These are phyloP conservation scores for Grammatotria lemairii DNA, from an alignment of 2,113 vertebrate species.

Conservation along the genomic window DNA sequence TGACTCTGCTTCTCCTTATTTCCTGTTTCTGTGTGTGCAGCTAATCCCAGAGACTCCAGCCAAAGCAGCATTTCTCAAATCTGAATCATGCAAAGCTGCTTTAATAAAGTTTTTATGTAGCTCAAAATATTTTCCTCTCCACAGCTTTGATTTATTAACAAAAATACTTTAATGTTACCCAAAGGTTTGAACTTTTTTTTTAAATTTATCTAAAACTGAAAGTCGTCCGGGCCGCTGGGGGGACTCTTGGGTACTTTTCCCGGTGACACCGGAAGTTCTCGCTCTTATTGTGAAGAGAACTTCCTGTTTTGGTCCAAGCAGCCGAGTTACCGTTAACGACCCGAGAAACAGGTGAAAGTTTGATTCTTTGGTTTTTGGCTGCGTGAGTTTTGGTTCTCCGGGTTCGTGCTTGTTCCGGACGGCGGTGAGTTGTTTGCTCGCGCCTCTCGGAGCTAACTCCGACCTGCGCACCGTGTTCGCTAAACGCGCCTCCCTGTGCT, in stretches of 20 bases:
- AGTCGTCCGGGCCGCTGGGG: fast-evolving
- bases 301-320: background rate
- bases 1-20: background rate
- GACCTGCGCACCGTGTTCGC: background rate
- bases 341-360: fast-evolving
- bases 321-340: fast-evolving
- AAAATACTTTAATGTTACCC: background rate
- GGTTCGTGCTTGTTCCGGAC: background rate
- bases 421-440: background rate
- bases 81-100: background rate
- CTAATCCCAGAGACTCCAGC: background rate
- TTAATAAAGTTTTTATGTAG: background rate
- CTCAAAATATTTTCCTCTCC: background rate
- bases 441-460: background rate
- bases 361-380: background rate
- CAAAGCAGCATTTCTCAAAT: background rate
- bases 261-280: background rate
- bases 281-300: background rate
- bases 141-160: background rate
- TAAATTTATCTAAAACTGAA: fast-evolving
- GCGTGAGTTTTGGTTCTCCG: fast-evolving
- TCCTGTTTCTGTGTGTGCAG: background rate
- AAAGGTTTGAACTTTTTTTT: background rate
- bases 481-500: background rate
- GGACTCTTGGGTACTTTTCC: background rate